These are phyloP conservation scores for Bicyclus anynana DNA, from an alignment of 1,140 invertebrate genomes.

Conservation along the genomic window DNA sequence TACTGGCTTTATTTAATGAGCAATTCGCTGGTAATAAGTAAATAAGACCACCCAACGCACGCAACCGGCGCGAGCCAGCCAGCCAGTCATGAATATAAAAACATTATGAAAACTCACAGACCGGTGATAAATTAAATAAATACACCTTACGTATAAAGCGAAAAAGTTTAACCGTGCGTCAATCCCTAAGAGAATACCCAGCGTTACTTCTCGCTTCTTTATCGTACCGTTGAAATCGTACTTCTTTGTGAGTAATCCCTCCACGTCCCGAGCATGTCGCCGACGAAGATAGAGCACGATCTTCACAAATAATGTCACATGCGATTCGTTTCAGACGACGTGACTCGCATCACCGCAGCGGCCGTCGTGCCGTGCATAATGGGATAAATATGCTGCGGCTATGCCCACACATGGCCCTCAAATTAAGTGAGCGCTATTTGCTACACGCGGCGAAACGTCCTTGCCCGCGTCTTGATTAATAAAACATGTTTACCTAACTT, in stretches of 20 bases:
- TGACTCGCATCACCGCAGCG: constrained; percentile 70
- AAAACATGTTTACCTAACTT: constrained; percentile 37
- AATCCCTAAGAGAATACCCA: constrained; percentile 61
- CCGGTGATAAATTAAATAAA: constrained; percentile 2
- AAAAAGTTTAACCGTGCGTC: constrained; percentile 56
- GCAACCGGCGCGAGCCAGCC: too few species aligned
- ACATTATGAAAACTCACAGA: not conserved
- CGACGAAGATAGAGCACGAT: constrained; percentile 77
- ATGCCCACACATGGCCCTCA: constrained; percentile 71
- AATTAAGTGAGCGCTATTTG: constrained; percentile 72
- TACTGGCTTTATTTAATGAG: too few species aligned
- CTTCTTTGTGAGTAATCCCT: constrained; percentile 76
- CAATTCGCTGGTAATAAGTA: too few species aligned
- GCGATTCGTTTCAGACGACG: constrained; percentile 74
- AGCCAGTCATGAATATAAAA: not conserved
- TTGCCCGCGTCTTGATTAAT: constrained; percentile 60
- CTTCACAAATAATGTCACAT: constrained; percentile 77
- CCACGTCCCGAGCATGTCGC: constrained; percentile 69
- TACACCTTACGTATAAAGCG: constrained; percentile 16
- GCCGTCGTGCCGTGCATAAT: constrained; percentile 70
- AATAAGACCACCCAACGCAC: too few species aligned
- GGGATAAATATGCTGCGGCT: constrained; percentile 75
- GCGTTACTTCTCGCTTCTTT: constrained; percentile 70
- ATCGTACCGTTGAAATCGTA: constrained; percentile 74
- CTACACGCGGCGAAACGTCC: constrained; percentile 58